Conservation (phyloP, 2,888 invertebrate species). For the Drosophila pullipes region DNA sequence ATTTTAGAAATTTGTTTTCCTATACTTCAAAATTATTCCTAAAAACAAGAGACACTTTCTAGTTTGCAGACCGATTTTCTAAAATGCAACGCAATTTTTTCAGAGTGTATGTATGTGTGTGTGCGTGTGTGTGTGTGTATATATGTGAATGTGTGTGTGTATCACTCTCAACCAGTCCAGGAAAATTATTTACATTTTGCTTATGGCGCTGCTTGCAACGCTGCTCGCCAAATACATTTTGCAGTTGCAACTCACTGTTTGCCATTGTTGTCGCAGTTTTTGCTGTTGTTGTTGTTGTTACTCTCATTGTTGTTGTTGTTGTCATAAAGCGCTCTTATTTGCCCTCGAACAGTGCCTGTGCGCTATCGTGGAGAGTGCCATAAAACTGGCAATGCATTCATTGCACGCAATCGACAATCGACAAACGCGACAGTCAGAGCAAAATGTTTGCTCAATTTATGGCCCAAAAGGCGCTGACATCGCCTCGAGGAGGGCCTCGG, state of each 20-base stretch:
- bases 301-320: conserved; percentile 8
- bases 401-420: conserved; percentile 75
- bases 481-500: conserved; percentile 27
- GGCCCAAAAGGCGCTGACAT: conserved; percentile 59
- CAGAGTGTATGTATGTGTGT: not conserved
- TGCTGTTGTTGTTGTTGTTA: conserved; percentile 27
- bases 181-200: conserved; percentile 81
- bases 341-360: conserved; percentile 63
- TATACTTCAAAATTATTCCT: not conserved
- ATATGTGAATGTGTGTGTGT: conserved; percentile 6
- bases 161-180: conserved; percentile 29
- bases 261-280: conserved; percentile 32
- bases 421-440: conserved; percentile 34
- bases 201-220: conserved; percentile 59
- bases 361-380: conserved; percentile 69
- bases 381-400: conserved; percentile 81
- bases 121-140: not conserved
- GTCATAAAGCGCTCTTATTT: conserved; percentile 65
- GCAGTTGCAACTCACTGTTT: conserved; percentile 68
- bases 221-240: conserved; percentile 36
- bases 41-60: not conserved
- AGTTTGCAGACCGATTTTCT: not conserved
- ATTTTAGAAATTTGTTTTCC: not conserved
- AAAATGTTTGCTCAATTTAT: conserved; percentile 81
- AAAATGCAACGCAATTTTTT: not conserved